Percentiles rank a stretch among this genome's conserved stretches.
Conservation (phyloP, 2,888 invertebrate genomes). For the Eristalinus aeneus region DNA sequence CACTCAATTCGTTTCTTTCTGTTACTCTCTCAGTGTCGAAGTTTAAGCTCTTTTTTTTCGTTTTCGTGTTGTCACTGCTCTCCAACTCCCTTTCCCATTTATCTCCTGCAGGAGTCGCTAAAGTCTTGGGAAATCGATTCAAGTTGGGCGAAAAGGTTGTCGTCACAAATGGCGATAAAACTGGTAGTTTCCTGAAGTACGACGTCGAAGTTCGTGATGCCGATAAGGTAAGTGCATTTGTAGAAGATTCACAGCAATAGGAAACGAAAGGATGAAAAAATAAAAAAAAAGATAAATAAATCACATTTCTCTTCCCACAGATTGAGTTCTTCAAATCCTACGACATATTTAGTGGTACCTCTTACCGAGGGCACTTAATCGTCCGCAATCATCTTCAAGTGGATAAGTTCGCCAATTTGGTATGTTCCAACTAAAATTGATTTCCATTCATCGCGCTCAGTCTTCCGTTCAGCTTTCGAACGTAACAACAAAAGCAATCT, state of each 20-base stretch:
- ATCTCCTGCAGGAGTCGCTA: constrained; percentile 76
- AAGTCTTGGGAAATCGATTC: constrained; percentile 76
- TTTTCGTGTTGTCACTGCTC: neutral
- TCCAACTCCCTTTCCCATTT: constrained; percentile 32
- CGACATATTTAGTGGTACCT: constrained; percentile 79
- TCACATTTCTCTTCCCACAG: constrained; percentile 72
- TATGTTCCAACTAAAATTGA: constrained; percentile 73
- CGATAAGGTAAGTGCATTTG: constrained; percentile 77
- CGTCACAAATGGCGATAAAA: constrained; percentile 78
- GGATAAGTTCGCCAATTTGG: constrained; percentile 80
- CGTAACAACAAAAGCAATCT: constrained; percentile 13
- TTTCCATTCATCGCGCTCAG: constrained; percentile 15
- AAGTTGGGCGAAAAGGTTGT: constrained; percentile 79
- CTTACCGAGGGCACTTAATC: constrained; percentile 78
- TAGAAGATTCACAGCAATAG: neutral
- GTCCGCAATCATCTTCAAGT: constrained; percentile 80
- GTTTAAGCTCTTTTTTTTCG: neutral
- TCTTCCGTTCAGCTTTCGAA: constrained; percentile 16
- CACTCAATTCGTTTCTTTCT: neutral
- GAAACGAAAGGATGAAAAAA: neutral
- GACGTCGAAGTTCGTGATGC: constrained; percentile 80
- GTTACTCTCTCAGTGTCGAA: neutral
- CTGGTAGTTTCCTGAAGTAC: constrained; percentile 78
- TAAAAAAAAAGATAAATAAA: constrained; percentile 31
- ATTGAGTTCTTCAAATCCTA: constrained; percentile 79